Base-by-base conservation (phyloP, 2,888 invertebrate species). In the Thymelicus lineola region DNA sequence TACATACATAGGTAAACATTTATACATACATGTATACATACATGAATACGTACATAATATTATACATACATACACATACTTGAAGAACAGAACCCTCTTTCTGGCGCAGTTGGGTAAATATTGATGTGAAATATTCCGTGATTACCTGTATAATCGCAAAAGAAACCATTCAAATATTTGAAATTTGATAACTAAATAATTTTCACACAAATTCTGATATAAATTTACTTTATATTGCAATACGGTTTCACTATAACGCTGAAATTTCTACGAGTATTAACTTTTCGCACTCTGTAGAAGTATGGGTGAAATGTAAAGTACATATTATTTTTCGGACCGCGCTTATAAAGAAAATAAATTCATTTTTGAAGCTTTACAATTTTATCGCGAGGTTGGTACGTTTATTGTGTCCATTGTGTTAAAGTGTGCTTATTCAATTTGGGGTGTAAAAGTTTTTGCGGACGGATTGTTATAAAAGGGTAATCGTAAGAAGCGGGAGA, bases 401-500 rank as follows among this genome's bases (percentile, higher is more conserved):
- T 59, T 38, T 71, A 66, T 60, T 70, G 55, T 70, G 66, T 65
- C 61, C 61, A 70, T 70, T 66, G 61, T 62, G 66, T 65, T 57
- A 38, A 42, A 46, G 62, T 53, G 62, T 17, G 66, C 72, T 72
- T 72, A 77, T 78, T 79, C 79, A 79, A 79, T 79, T 79, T 78
- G 64, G 69, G 72, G 72, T 75, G 69, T 75, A 70, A 75, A 82
- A 79, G 73, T 79, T 82, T 82, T 79, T 77, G 72, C 72, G 67
- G 63, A 68, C 35, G 60, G 50, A 66, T 42, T 66, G 79, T 77
- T 73, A 72, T 72, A 73, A 75, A 72, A 73, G 72, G 77, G 75
- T 75, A 73, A 76, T 73, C 75, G 76, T 76, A 74, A 69, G 71
- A 71, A 73, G 71, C 71, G 70, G n/a, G 60, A 66, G 46, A 76